Evolutionary conservation across 2,113 vertebrate genomes (phyloP).

Genomic region (Miniopterus natalensis): DNA sequence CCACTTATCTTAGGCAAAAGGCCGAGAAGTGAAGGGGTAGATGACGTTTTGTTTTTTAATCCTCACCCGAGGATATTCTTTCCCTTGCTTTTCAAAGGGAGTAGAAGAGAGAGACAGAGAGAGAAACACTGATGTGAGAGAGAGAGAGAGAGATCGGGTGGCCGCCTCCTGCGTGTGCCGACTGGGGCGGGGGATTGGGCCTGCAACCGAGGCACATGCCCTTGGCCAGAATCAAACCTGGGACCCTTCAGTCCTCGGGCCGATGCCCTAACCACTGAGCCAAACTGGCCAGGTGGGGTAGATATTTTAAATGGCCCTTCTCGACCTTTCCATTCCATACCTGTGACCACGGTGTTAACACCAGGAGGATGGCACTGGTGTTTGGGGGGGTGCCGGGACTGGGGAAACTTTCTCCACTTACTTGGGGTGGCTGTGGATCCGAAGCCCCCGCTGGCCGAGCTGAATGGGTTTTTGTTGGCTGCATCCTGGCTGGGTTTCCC

Average conservation of each 20-base stretch:
- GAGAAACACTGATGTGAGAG: too few species aligned
- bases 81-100: too few species aligned
- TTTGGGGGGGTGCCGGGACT: background rate
- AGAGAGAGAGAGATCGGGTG: too few species aligned
- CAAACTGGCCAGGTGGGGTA: background rate
- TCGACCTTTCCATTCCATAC: background rate
- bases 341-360: background rate
- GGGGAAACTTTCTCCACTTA: constrained; percentile 81
- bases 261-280: too few species aligned
- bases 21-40: background rate
- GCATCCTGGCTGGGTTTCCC: constrained; percentile 98
- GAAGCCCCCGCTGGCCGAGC: constrained; percentile 88
- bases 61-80: too few species aligned
- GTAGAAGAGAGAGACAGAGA: too few species aligned
- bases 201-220: too few species aligned
- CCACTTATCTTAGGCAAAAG: background rate
- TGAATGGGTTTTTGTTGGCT: constrained; percentile 97
- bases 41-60: too few species aligned
- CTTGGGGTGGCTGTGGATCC: constrained; percentile 86
- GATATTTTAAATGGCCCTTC: background rate
- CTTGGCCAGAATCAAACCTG: too few species aligned
- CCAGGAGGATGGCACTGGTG: background rate
- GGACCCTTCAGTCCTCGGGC: too few species aligned
- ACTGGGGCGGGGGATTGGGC: too few species aligned
- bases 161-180: too few species aligned